phyloP scores from a whole-genome alignment of 2,888 invertebrate species.

The Drosophila borborema region DNA sequence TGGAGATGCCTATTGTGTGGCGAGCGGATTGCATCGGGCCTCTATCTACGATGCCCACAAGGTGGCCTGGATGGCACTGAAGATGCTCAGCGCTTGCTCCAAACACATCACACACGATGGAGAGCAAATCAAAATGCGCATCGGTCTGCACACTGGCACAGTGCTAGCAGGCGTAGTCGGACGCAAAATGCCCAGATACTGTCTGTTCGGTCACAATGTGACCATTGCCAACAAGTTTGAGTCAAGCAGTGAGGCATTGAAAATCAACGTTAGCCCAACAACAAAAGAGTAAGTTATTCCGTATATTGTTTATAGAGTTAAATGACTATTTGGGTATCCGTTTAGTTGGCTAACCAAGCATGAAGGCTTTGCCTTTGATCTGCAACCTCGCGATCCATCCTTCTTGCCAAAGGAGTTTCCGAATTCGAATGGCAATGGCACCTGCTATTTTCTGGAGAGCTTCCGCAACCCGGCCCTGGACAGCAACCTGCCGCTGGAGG shows the following conservation, averaged over 20 bases:
- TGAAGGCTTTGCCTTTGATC: conserved; percentile 89
- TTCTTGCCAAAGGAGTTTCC: conserved; percentile 95
- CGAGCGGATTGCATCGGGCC: conserved; percentile 95
- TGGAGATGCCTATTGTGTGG: conserved; percentile 98
- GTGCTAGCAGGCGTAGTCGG: conserved; percentile 98
- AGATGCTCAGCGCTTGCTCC: conserved; percentile 96
- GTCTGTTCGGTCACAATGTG: conserved; percentile 97
- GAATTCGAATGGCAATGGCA: conserved; percentile 89
- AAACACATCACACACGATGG: conserved; percentile 96
- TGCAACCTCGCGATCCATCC: conserved; percentile 90
- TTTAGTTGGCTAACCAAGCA: conserved; percentile 91
- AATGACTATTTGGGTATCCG: conserved; percentile 31
- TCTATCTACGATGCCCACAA: conserved; percentile 96
- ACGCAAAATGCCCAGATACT: conserved; percentile 92
- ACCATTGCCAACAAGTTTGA: conserved; percentile 98
- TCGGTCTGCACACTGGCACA: conserved; percentile 96
- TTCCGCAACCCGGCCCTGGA: conserved; percentile 91
- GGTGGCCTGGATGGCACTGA: conserved; percentile 98
- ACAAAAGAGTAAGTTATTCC: conserved; percentile 92
- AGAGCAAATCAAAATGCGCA: conserved; percentile 96
- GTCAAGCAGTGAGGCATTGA: conserved; percentile 95
- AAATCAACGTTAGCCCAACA: conserved; percentile 96
- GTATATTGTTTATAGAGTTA: too few species aligned
- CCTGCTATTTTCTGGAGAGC: conserved; percentile 93
- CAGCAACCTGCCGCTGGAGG: conserved; percentile 86